Conservation (phyloP, 2,888 invertebrate species). For the Pseudanteris insignis region DNA sequence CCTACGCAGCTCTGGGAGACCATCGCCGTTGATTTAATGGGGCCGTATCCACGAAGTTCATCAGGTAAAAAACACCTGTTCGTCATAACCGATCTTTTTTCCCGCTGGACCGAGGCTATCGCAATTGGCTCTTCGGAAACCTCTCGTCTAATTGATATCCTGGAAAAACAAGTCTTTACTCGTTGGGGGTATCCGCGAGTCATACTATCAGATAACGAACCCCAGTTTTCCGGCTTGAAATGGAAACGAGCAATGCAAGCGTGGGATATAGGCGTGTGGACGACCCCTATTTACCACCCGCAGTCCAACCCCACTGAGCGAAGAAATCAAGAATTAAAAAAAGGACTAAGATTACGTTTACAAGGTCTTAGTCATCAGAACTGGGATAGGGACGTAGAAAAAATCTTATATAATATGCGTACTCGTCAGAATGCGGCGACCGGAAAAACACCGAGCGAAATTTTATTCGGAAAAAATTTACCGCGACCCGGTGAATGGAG, state of each 20-base stretch:
- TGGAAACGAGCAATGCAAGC: conserved; percentile 6
- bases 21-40: conserved; percentile 40
- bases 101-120: conserved; percentile 48
- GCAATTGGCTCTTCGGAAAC: conserved; percentile 22
- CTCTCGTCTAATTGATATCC: conserved; percentile 2
- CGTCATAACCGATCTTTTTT: conserved; percentile 47
- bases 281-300: conserved; percentile 41
- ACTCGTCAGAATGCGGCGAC: conserved; percentile 25
- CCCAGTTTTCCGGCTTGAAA: conserved; percentile 16
- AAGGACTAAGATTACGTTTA: neutral
- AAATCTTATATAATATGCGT: neutral
- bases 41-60: conserved; percentile 35
- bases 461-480: conserved; percentile 2
- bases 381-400: conserved; percentile 11
- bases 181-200: conserved; percentile 10
- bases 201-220: conserved; percentile 32
- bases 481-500: conserved; percentile 7
- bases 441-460: conserved; percentile 5
- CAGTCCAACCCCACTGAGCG: neutral
- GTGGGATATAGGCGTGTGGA: conserved; percentile 29
- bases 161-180: conserved; percentile 21
- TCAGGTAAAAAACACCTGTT: conserved; percentile 30
- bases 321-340: neutral
- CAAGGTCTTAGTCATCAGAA: neutral
- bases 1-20: conserved; percentile 14